Base-by-base conservation (phyloP, 2,888 invertebrate species). In the Cancer borealis region DNA sequence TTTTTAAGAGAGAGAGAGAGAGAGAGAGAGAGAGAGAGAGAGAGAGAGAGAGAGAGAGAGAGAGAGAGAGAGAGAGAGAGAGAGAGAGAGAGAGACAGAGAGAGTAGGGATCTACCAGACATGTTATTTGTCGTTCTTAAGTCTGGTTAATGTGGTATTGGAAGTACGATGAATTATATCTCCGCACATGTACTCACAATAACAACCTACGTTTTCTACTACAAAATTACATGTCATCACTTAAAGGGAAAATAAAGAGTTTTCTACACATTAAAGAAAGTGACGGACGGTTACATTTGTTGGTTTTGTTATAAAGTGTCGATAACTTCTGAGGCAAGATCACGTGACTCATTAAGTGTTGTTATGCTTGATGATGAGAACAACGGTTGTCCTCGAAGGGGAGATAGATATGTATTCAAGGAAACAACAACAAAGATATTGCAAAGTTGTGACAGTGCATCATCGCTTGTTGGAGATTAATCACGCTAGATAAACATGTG, bases 1-100 rank as follows among this genome's bases (percentile, higher is more conserved):
- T 39, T 2, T 39, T 39, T 39, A 2, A 39, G 39, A 39, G 91
- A 91, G 91, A 91, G 91, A 91, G 91, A 91, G 46, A 91, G 91
- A 91, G 91, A 91, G 91, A 91, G 91, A 91, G 91, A 91, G 46
- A 91, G 91, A 91, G 91, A 54, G 91, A 54, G 91, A 54, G 91
- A 54, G 91, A 54, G 91, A 54, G 91, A 54, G 91, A 54, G 91
- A 66, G 91, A 66, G 91, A 66, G 91, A 66, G 91, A 66, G 91
- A 66, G 91, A 66, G 91, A 66, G 91, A 66, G 91, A 66, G 91
- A 66, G 91, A 66, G 91, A 66, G 91, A 66, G 91, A 66, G 91
- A 66, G 91, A 26, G 46, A n/a, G 54, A 12, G 54, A 12, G 54
- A 12, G 54, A 12, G 54, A 12, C 14, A 54, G 54, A 54, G 54